Evolutionary conservation across 2,888 invertebrate genomes (phyloP).

Genomic region (Flexamia atlantica): DNA sequence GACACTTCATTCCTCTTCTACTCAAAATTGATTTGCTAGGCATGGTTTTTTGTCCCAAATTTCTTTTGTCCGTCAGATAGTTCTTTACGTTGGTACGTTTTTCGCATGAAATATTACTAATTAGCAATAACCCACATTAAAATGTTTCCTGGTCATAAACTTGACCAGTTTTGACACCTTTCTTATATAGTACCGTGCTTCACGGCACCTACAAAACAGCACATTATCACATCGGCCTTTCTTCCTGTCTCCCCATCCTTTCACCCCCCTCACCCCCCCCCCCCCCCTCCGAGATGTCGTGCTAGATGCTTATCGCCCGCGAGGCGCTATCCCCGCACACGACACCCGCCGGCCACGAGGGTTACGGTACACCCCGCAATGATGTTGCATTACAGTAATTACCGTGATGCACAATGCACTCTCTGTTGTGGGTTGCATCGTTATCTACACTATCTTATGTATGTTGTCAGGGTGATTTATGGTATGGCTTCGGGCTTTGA

Average conservation of each 20-base stretch:
- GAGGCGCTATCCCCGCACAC: not conserved
- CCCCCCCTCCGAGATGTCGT: not conserved
- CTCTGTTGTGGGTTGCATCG: not conserved
- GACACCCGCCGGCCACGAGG: not conserved
- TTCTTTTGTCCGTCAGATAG: too few species aligned
- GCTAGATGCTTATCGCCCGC: conserved; percentile 1
- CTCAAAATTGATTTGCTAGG: too few species aligned
- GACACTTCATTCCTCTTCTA: too few species aligned
- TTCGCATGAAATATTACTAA: too few species aligned
- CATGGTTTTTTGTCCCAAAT: too few species aligned
- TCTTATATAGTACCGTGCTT: too few species aligned
- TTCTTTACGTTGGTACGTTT: too few species aligned
- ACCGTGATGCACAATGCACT: conserved; percentile 14
- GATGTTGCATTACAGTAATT: conserved; percentile 22
- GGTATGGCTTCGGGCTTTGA: not conserved
- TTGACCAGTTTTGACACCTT: too few species aligned
- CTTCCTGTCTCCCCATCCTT: not conserved
- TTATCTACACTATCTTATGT: not conserved
- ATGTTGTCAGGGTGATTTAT: not conserved
- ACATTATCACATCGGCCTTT: too few species aligned
- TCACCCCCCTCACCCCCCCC: not conserved
- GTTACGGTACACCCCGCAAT: not conserved
- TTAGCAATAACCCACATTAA: too few species aligned
- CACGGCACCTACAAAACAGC: too few species aligned
- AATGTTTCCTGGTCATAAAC: too few species aligned